These are phyloP conservation scores for Cherax quadricarinatus DNA, from an alignment of 1,140 invertebrate species.

Conservation along the genomic window DNA sequence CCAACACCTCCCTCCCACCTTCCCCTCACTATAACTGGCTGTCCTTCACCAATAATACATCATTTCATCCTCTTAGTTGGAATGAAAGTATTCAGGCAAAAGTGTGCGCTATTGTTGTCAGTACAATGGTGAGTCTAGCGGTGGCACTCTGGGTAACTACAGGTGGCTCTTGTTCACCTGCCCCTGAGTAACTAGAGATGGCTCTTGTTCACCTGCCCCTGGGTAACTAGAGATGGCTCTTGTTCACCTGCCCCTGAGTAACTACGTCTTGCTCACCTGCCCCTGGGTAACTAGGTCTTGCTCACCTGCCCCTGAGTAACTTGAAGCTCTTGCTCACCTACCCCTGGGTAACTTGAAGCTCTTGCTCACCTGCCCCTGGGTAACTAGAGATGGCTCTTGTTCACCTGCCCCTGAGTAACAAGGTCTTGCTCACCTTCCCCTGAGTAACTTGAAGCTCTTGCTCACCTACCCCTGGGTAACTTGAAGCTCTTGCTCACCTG, in stretches of 20 bases:
- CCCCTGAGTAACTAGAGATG: background rate
- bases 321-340: no score
- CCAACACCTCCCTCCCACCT: background rate
- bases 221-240: no score
- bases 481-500: no score
- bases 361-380: background rate
- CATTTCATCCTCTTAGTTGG: conserved; percentile 10
- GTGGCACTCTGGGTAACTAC: background rate
- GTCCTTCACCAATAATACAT: conserved; percentile 37
- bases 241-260: no score
- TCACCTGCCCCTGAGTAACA: background rate
- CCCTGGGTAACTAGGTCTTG: no score
- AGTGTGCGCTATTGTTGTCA: conserved; percentile 41
- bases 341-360: no score
- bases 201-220: no score
- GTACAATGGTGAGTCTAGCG: conserved; percentile 23
- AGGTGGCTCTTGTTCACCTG: background rate
- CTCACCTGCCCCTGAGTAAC: no score
- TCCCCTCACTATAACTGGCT: background rate
- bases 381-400: background rate
- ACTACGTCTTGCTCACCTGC: no score
- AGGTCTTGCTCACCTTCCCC: no score
- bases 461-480: no score
- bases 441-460: no score
- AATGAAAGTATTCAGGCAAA: conserved; percentile 47